Conservation (phyloP, 92 coral and sea anemone genomes). For the Muricea muricata region DNA sequence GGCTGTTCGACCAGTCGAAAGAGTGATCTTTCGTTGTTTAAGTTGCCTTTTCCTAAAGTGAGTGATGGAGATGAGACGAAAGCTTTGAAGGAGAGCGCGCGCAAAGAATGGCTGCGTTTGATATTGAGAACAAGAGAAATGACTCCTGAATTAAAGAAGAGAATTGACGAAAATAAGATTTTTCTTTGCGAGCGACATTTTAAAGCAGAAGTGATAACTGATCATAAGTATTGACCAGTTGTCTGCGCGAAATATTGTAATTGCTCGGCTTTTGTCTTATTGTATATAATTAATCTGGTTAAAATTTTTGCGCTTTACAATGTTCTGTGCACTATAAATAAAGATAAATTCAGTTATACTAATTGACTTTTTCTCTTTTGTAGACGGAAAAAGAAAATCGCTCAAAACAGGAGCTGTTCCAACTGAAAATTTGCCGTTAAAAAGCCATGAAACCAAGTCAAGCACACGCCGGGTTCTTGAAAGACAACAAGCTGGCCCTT, state of each 20-base stretch:
- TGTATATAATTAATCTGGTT: neutral
- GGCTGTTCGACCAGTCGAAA: neutral
- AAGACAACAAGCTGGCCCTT: neutral
- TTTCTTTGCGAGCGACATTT: neutral
- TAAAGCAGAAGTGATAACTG: neutral
- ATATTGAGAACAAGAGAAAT: neutral
- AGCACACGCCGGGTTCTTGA: neutral
- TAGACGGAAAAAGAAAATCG: neutral
- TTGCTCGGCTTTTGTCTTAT: neutral
- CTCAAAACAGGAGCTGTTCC: neutral
- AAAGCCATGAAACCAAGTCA: too few species aligned
- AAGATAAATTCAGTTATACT: too few species aligned
- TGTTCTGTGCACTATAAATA: too few species aligned
- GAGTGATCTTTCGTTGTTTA: too few species aligned
- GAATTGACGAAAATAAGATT: neutral
- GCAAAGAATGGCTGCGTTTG: neutral
- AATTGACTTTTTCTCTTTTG: neutral
- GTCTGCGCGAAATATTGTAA: constrained; percentile 1
- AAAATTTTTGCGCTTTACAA: neutral
- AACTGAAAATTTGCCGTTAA: too few species aligned
- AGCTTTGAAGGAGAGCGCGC: neutral
- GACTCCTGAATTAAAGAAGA: constrained; percentile 1
- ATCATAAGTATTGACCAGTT: neutral
- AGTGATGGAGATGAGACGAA: neutral
- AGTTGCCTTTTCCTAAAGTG: neutral